Percentiles rank a stretch among this genome's conserved stretches.
Evolutionary conservation across 2,888 invertebrate genomes (phyloP).

Genomic region (Pollenia labialis): DNA sequence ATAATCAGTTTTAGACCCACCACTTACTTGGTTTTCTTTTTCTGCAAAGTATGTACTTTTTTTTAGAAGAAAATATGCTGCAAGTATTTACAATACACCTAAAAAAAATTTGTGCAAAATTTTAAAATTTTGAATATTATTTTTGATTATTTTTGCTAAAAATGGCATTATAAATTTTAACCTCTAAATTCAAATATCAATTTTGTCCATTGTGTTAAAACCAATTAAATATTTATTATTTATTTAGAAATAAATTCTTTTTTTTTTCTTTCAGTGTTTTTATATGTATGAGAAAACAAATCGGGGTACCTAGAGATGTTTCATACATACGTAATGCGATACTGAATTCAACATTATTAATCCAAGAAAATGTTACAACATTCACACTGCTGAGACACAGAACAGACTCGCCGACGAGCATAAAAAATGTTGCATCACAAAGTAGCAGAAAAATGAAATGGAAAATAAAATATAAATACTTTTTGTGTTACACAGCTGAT

Average conservation of each 20-base stretch:
- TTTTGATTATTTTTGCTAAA: too few species aligned
- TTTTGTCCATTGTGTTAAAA: too few species aligned
- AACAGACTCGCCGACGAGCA: constrained; percentile 13
- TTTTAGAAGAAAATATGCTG: constrained; percentile 18
- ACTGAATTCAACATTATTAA: constrained; percentile 61
- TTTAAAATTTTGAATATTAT: too few species aligned
- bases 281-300: constrained; percentile 10
- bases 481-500: constrained; percentile 33
- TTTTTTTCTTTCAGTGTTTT: constrained; percentile 33
- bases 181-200: too few species aligned
- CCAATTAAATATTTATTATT: too few species aligned
- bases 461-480: constrained; percentile 12
- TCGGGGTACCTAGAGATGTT: not conserved
- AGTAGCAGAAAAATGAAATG: constrained; percentile 16
- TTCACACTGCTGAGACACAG: constrained; percentile 17
- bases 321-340: constrained; percentile 45
- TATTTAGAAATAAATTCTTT: not conserved
- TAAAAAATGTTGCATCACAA: constrained; percentile 50
- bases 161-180: too few species aligned
- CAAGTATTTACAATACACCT: constrained; percentile 21
- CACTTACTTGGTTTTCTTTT: constrained; percentile 35
- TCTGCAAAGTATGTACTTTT: constrained; percentile 24
- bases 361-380: constrained; percentile 52
- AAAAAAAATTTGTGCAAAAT: not conserved
- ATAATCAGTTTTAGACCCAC: constrained; percentile 72